Base-by-base conservation (phyloP, 2,113 vertebrate species). In the Eretmochelys imbricata region DNA sequence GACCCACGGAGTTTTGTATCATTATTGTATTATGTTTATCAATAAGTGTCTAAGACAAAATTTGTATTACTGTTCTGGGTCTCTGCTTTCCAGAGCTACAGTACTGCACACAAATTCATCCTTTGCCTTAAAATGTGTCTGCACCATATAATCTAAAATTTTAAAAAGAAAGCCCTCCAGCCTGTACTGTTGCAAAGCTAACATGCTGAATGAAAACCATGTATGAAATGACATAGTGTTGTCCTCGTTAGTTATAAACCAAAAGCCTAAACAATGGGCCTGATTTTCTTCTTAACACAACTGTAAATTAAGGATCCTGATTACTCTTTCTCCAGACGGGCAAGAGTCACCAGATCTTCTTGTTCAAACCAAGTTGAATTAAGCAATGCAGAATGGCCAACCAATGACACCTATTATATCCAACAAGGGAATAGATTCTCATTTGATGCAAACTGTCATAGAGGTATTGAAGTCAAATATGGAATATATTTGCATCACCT, bases 41-140 rank as follows among this genome's bases (percentile, higher is more conserved):
- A 97, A 96, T 97, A 89, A 92, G 83, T 31, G 95, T 89, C 75
- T 85, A 85, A 95, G 87, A 94, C 94, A 93, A 91, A 96, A 97
- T 96, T 46, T 93, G 92, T 79, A 88, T 87, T 89, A 95, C 93
- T 97, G 87, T 96, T 95, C 79, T 1, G 0, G 25, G 85, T 24
- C 90, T 96, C 93, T 92, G 91, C 95, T 85, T 91, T 93, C 96
- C 94, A 88, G 62, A 87, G 87, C 89, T 57, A 95, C 46, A 83
- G 93, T 93, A 90, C 91, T 97, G 90, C 94, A 89, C 88, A 86
- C 83, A 86, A 89, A 97, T 95, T 89, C 88, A 84, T 48, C 49
- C 87, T 88, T 88, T 97, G 93, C 93, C 91, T 95, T 65, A 92
- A 92, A 96, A 88, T 81, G 94, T 93, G 88, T 57, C 55, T 57